Conservation (phyloP, 2,113 vertebrate species). For the Piliocolobus tephrosceles region DNA sequence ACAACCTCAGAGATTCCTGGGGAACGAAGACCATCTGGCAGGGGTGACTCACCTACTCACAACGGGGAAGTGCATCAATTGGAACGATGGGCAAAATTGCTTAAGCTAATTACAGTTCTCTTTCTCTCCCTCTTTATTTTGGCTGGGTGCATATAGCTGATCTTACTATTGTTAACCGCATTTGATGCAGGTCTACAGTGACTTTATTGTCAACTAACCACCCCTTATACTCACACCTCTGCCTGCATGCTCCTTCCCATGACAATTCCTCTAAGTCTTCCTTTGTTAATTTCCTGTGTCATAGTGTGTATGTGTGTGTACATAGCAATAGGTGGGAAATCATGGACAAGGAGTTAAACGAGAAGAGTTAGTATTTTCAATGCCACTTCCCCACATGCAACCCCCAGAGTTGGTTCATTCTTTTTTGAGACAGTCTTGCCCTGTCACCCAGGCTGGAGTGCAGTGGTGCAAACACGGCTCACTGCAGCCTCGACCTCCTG, state of each 20-base stretch:
- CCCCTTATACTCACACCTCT: too few species aligned
- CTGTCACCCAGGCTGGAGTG: background rate
- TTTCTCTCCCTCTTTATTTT: too few species aligned
- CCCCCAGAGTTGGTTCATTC: background rate
- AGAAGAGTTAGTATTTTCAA: background rate
- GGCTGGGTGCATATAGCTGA: background rate
- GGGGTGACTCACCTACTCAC: background rate
- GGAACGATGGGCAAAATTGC: background rate
- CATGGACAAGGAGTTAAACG: background rate
- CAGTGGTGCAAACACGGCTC: background rate
- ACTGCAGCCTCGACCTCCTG: background rate
- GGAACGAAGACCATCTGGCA: background rate
- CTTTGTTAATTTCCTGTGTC: background rate
- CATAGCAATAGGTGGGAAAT: background rate
- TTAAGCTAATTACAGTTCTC: background rate
- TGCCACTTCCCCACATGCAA: background rate
- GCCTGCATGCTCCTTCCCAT: too few species aligned
- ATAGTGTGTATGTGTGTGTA: too few species aligned
- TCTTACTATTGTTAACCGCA: background rate
- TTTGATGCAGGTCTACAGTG: background rate
- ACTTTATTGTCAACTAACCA: background rate
- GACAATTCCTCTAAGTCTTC: background rate
- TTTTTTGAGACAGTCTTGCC: background rate
- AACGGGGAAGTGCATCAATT: rapidly evolving
- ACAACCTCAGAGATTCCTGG: background rate